Percentiles rank a stretch among this genome's conserved stretches.
Evolutionary conservation across 2,113 vertebrate genomes (phyloP).

Genomic region (Sphyrna mokarran): DNA sequence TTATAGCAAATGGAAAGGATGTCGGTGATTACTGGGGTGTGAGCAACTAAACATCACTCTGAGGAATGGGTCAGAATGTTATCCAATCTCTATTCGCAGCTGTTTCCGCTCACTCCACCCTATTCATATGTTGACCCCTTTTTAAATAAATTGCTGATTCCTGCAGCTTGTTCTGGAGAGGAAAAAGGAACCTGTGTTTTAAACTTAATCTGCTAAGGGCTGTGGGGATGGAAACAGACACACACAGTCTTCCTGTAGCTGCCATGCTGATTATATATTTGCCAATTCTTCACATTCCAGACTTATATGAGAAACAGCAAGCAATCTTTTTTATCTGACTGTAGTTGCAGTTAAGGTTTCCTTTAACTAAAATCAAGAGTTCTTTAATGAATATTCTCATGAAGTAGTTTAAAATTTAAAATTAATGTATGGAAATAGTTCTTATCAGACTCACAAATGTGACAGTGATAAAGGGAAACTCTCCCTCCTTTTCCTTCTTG

Average conservation of each 20-base stretch:
- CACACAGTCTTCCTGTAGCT: background rate
- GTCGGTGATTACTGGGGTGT: conserved; percentile 40
- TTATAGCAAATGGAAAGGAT: conserved; percentile 44
- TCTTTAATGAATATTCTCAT: background rate
- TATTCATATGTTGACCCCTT: conserved; percentile 46
- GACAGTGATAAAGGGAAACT: background rate
- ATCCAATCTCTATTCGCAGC: conserved; percentile 71
- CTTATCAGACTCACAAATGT: background rate
- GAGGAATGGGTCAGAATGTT: conserved; percentile 46
- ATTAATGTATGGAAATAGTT: background rate
- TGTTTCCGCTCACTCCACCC: conserved; percentile 60
- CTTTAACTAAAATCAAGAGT: background rate
- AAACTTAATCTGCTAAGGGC: conserved; percentile 32
- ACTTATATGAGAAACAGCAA: background rate
- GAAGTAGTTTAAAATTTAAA: background rate
- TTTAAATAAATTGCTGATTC: conserved; percentile 63
- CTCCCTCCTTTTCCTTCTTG: background rate
- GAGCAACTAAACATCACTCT: conserved; percentile 45
- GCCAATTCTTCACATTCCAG: conserved; percentile 25
- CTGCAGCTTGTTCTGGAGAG: conserved; percentile 40
- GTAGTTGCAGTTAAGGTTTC: background rate
- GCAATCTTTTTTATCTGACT: too few relatives aligned
- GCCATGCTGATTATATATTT: conserved; percentile 1
- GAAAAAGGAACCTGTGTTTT: conserved; percentile 42
- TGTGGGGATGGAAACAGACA: conserved; percentile 27